Percentiles rank a stretch among this genome's conserved stretches.
These are phyloP conservation scores for Calliphora vomitoria DNA, from an alignment of 2,888 invertebrate species.

Conservation along the genomic window DNA sequence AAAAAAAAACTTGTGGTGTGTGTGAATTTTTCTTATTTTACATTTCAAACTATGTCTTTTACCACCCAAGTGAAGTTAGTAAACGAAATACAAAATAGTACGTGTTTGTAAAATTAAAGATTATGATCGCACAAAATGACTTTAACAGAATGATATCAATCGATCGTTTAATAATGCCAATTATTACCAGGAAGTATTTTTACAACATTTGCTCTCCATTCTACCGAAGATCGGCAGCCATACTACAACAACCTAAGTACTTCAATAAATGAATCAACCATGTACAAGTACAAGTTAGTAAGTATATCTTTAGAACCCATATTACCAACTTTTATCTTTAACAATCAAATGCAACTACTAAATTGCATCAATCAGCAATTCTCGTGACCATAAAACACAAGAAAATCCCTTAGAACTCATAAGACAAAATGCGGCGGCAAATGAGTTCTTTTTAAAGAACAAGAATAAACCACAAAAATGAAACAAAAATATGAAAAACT, in stretches of 20 bases:
- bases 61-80: slow-evolving; percentile 55
- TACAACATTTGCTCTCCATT: slow-evolving; percentile 53
- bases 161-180: slow-evolving; percentile 69
- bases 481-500: slow-evolving; percentile 46
- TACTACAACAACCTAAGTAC: slow-evolving; percentile 3
- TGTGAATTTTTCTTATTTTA: slow-evolving; percentile 13
- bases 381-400: slow-evolving; percentile 71
- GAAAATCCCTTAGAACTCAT: slow-evolving; percentile 68
- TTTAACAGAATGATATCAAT: slow-evolving; percentile 70
- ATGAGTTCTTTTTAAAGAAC: slow-evolving; percentile 37
- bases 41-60: neutral
- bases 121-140: slow-evolving; percentile 56
- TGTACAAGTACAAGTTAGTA: slow-evolving; percentile 29
- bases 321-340: slow-evolving; percentile 68
- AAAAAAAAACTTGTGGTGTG: neutral
- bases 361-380: slow-evolving; percentile 74
- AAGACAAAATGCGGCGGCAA: slow-evolving; percentile 64
- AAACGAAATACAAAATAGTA: slow-evolving; percentile 49
- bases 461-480: slow-evolving; percentile 27
- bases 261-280: slow-evolving; percentile 40
- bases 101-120: slow-evolving; percentile 58
- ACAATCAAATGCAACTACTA: slow-evolving; percentile 71
- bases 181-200: slow-evolving; percentile 74
- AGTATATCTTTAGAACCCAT: slow-evolving; percentile 28
- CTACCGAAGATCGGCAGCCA: slow-evolving; percentile 2